Percentiles rank a stretch among this genome's conserved stretches.
Conservation (phyloP, 2,113 vertebrate genomes). For the Dipodomys ordii region DNA sequence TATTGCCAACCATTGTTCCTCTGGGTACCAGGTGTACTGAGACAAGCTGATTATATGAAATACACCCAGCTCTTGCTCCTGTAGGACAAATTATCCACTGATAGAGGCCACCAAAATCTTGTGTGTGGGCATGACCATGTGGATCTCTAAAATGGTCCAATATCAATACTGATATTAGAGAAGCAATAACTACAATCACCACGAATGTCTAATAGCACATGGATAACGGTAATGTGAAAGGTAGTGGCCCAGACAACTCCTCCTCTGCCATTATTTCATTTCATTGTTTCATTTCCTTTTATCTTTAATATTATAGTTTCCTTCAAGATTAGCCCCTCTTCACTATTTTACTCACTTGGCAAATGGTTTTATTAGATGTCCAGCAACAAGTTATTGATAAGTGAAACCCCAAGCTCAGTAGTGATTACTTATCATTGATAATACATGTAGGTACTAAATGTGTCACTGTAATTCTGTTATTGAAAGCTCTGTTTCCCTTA, state of each 20-base stretch:
- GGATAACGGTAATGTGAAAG: too few relatives aligned
- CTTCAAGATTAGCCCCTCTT: neutral
- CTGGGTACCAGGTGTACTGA: neutral
- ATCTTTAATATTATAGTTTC: neutral
- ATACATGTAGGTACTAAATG: neutral
- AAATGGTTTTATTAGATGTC: neutral
- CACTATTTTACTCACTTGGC: neutral
- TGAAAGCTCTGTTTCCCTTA: neutral
- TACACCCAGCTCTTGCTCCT: neutral
- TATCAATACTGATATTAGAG: neutral
- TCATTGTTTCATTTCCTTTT: neutral
- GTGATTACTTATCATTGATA: neutral
- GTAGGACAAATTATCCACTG: neutral
- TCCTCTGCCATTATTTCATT: neutral
- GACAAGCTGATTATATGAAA: neutral
- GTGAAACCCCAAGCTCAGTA: neutral
- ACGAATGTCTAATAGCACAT: too few relatives aligned
- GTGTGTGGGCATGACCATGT: neutral
- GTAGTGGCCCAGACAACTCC: neutral
- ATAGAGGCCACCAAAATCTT: neutral
- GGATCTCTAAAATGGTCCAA: neutral
- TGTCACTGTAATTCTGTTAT: neutral
- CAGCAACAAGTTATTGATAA: neutral
- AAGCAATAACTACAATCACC: neutral
- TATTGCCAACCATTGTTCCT: neutral